phyloP scores from a whole-genome alignment of 2,113 vertebrate genomes.

The Castor canadensis region DNA sequence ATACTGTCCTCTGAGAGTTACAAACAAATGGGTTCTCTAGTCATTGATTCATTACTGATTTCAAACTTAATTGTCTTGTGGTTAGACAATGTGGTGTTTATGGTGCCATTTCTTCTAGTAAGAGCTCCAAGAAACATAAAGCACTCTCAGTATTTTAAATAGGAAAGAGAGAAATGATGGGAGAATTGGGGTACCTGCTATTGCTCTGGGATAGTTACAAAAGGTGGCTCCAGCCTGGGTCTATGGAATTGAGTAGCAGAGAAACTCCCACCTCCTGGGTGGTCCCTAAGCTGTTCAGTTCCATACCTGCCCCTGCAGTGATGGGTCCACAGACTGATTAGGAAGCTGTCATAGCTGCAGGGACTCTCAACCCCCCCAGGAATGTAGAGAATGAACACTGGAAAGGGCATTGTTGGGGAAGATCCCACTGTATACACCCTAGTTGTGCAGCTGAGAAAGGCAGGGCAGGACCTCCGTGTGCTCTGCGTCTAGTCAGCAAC shows the following conservation, averaged over 20 bases:
- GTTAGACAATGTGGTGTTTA: not conserved
- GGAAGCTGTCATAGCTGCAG: not conserved
- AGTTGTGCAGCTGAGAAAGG: not conserved
- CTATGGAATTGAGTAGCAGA: not conserved
- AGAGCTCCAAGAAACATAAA: not conserved
- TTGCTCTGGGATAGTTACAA: not conserved
- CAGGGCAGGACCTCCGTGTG: no score
- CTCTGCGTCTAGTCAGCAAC: fast-evolving
- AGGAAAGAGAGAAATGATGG: not conserved
- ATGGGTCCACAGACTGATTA: not conserved
- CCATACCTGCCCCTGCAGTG: no score
- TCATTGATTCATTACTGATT: not conserved
- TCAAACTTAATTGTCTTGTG: not conserved
- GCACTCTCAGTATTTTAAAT: not conserved
- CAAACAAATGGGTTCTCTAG: not conserved
- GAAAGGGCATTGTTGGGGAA: not conserved
- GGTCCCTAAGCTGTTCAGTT: not conserved
- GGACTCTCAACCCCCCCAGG: not conserved
- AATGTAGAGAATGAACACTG: not conserved
- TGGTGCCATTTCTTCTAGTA: fast-evolving
- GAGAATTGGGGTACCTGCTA: not conserved
- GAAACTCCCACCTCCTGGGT: not conserved
- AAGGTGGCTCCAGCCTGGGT: not conserved
- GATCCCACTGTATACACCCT: fast-evolving
- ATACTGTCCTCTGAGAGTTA: not conserved